phyloP scores from a whole-genome alignment of 2,797 vertebrate species.

The Acipenser transmontanus region DNA sequence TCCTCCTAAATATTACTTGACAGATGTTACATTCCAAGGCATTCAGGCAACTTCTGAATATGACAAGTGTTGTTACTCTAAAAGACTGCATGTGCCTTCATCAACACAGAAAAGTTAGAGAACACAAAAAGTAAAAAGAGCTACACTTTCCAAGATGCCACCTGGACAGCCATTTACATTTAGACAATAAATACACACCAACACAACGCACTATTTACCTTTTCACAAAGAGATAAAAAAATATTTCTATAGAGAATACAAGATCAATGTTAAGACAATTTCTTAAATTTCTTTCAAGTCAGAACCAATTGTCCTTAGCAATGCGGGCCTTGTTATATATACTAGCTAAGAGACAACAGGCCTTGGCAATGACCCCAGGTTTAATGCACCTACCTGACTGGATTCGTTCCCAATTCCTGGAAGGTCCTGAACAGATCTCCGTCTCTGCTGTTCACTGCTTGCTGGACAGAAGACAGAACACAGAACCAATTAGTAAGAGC shows the following conservation, averaged over 20 bases:
- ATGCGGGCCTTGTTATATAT: not conserved
- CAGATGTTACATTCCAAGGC: constrained; percentile 5
- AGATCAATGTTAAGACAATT: too few relatives aligned
- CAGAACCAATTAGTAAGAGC: constrained; percentile 45
- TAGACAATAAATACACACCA: too few relatives aligned
- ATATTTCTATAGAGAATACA: too few relatives aligned
- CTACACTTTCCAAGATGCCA: too few relatives aligned
- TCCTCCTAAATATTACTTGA: not conserved
- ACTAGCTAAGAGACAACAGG: not conserved
- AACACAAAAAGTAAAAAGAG: too few relatives aligned
- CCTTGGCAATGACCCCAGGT: not conserved
- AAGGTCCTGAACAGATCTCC: constrained; percentile 93
- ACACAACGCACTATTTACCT: too few relatives aligned
- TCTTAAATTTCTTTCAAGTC: too few relatives aligned
- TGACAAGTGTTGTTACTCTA: not conserved
- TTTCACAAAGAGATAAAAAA: too few relatives aligned
- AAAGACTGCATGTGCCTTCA: not conserved
- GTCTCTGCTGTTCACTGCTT: constrained; percentile 84
- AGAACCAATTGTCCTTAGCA: too few relatives aligned
- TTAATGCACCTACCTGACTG: constrained; percentile 72
- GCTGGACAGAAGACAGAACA: constrained; percentile 48
- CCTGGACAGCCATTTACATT: too few relatives aligned
- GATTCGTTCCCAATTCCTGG: constrained; percentile 79
- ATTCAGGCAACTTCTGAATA: constrained; percentile 5
- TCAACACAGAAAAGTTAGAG: not conserved